A percentile compares a stretch with the other conserved stretches of the same genome.
Evolutionary conservation across 2,113 vertebrate genomes (phyloP).

Genomic region (Gavia stellata): DNA sequence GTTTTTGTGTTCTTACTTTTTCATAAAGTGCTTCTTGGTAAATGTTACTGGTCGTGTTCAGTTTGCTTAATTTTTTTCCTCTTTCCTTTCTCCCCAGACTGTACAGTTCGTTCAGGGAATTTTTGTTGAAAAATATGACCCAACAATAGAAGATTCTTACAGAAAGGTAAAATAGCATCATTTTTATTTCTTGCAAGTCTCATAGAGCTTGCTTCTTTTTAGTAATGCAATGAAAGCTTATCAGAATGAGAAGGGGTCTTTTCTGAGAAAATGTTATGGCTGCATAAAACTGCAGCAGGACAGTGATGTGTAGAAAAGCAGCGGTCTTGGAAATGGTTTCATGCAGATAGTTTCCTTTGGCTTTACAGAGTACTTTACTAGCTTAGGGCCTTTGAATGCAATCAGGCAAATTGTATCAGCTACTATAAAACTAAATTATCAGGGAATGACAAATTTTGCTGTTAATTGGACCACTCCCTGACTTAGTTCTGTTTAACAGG

Average conservation of each 20-base stretch:
- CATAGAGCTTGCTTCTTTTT: neutral
- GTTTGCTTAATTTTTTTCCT: neutral
- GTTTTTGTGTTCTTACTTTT: neutral
- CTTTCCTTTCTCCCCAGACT: slow-evolving; percentile 75
- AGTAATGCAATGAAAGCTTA: neutral
- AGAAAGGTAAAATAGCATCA: slow-evolving; percentile 86
- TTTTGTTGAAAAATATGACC: slow-evolving; percentile 99
- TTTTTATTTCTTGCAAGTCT: neutral
- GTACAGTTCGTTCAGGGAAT: slow-evolving; percentile 99
- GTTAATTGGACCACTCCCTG: neutral
- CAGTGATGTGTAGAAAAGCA: neutral
- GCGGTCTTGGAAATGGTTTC: neutral
- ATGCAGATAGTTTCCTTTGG: neutral
- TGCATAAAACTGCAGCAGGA: neutral
- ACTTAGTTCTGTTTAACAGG: neutral
- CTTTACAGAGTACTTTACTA: neutral
- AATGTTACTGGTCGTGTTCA: neutral
- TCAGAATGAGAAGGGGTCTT: neutral
- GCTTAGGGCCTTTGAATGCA: neutral
- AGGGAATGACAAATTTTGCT: neutral
- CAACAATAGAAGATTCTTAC: slow-evolving; percentile 99
- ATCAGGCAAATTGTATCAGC: neutral
- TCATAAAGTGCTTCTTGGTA: neutral
- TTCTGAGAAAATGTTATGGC: rapidly evolving
- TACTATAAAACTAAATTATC: neutral